Evolutionary conservation across 1,140 invertebrate species (phyloP).

Genomic region (Heterodera schachtii): DNA sequence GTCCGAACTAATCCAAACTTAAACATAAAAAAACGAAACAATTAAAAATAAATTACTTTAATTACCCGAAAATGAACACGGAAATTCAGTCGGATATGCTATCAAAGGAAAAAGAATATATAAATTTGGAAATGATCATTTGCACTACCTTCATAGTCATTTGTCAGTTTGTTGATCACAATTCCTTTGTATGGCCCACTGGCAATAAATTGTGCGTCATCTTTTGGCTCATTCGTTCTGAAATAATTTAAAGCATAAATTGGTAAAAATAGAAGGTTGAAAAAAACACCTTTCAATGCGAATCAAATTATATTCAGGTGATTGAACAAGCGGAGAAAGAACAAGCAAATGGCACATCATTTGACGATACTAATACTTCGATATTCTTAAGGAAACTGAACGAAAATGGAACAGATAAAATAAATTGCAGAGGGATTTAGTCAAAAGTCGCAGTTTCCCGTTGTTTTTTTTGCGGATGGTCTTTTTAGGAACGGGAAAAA

Average conservation of each 20-base stretch:
- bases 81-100: constrained; percentile 23
- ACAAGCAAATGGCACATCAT: constrained; percentile 14
- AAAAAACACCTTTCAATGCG: constrained; percentile 26
- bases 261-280: background rate
- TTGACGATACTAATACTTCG: background rate
- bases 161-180: constrained; percentile 37
- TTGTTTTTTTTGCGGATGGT: too few relatives aligned
- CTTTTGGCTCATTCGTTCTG: constrained; percentile 31
- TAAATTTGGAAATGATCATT: constrained; percentile 14
- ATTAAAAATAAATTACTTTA: background rate
- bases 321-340: constrained; percentile 30
- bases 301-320: constrained; percentile 27
- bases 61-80: constrained; percentile 30
- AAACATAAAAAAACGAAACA: constrained; percentile 32
- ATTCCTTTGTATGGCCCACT: constrained; percentile 38
- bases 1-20: constrained; percentile 38
- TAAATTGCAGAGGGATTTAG: background rate
- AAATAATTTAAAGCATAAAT: background rate
- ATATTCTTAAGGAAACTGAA: background rate
- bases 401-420: background rate
- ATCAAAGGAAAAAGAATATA: background rate
- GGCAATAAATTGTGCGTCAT: constrained; percentile 38
- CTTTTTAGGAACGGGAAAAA: too few relatives aligned
- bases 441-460: too few relatives aligned
- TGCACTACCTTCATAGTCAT: constrained; percentile 36